Evolutionary conservation across 1,140 invertebrate species (phyloP).

Genomic region (Eubasilissa regina): DNA sequence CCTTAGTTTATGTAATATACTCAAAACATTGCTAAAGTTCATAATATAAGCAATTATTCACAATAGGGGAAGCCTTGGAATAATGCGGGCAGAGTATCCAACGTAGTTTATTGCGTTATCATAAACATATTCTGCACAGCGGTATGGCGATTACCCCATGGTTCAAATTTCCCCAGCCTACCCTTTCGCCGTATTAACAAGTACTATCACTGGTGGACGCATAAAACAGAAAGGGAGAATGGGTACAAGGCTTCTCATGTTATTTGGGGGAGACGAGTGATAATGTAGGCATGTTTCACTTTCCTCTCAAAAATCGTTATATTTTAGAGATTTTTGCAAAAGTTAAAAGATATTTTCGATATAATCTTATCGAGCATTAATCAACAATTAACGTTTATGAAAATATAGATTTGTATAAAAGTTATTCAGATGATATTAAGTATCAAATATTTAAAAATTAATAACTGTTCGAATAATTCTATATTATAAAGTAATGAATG

Average conservation of each 20-base stretch:
- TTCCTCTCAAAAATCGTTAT: not conserved
- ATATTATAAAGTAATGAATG: too few relatives aligned
- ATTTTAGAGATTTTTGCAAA: too few relatives aligned
- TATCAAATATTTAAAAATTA: too few relatives aligned
- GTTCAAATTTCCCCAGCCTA: constrained; percentile 24
- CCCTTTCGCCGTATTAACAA: constrained; percentile 29
- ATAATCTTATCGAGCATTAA: too few relatives aligned
- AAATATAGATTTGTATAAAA: too few relatives aligned
- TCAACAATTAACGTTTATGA: too few relatives aligned
- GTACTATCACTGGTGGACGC: constrained; percentile 11
- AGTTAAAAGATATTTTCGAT: too few relatives aligned
- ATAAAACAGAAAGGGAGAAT: constrained; percentile 9
- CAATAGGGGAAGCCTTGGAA: not conserved
- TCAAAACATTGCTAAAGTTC: too few relatives aligned
- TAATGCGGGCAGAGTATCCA: not conserved
- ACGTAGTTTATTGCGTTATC: constrained; percentile 29
- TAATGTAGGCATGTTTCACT: not conserved
- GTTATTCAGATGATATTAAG: not conserved
- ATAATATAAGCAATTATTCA: too few relatives aligned
- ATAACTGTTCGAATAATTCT: too few relatives aligned
- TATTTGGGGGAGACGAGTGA: constrained; percentile 7
- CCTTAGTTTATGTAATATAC: too few relatives aligned
- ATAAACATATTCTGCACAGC: constrained; percentile 36
- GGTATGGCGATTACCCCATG: constrained; percentile 34
- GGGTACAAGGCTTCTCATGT: not conserved